Base-by-base conservation (phyloP, 2,797 vertebrate genomes). In the Parambassis ranga region DNA sequence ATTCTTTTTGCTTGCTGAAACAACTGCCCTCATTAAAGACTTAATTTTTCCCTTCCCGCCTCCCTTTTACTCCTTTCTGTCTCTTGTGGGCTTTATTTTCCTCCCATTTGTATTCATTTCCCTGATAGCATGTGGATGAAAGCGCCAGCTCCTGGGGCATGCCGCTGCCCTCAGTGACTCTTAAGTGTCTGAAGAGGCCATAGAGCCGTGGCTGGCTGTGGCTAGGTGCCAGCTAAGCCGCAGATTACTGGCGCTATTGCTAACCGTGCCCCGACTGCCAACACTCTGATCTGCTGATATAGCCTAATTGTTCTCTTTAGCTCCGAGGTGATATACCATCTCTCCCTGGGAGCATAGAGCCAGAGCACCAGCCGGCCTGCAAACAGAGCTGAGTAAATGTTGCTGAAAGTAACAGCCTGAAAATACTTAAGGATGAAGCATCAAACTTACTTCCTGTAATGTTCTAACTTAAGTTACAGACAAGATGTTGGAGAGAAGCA, bases 241-340 rank as follows among this genome's bases (percentile, higher is more conserved):
- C 82, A 90, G 86, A 90, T 91, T 86, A 91, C 75, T 73, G 78
- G 52, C 48, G 49, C 86, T 84, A 79, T 79, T 78, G 77, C 77
- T 80, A 66, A 79, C 85, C 62, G 77, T 65, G 75, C 66, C 70
- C 41, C 4, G 27, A 59, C 83, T 86, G 89, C 84, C 87, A 90
- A 72, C 81, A 35, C 84, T 73, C 65, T 65, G 80, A 84, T 86
- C 82, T 62, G 70, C 80, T 82, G 82, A 91, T 91, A 91, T 60
- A 80, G 82, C 71, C 87, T 90, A 88, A 91, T 91, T 89, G 88
- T 85, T 86, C 88, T 87, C 76, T 85, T 85, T 76, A 82, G 85
- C 87, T 73, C 56, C 4, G 73, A 82, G 83, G 88, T 76, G 88
- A 87, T 82, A 79, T 7, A 41, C 22, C 67, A 58, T 63, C 70